Evolutionary conservation across 1,140 invertebrate genomes (phyloP), one percentile per base, ranked within the genome.

Genomic region (Laupala kohalensis): DNA sequence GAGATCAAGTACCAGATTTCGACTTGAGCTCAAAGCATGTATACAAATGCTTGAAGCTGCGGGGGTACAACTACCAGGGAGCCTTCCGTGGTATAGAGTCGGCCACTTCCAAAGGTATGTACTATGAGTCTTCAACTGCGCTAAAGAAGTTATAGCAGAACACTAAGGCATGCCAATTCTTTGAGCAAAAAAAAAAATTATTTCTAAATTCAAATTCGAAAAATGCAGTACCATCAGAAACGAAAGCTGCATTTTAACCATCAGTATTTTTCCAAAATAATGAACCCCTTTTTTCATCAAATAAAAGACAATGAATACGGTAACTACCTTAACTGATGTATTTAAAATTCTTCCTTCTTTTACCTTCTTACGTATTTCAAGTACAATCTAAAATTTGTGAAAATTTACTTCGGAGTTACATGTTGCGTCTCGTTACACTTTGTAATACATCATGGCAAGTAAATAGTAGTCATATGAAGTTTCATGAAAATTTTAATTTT

Each of bases 11-110:
- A 4, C 9, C 37, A 2, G 37, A 53, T 19, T 53, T 63, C n/a
- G 69, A 70, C 6, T 4, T 98, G n/a, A 84, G 81, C 5, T 83
- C 83, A 13, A 82, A 84, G 25, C 96, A 99, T 77, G 84, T 97
- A 15, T 99, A 99, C 84, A 97, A 97, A 79, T 95, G 97, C 79
- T 82, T 99, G 15, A 82, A 93, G 73, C 83, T 98, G 0, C 84
- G 96, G 73, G 97, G 96, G 6, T 99, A 99, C 79, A 93, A 98
- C 78, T 99, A 99, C 79, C 83, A 83, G 9, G 93, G 92, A 69
- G 83, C 90, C 12, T 99, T 99, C 85, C 87, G 90, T 75, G 95
- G 92, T 28, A 89, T 96, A 72, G 78, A 83, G 2, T 77, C 83
- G 15, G 83, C 89, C 0, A 89, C 93, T 76, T 87, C 88, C 73